phyloP scores from a whole-genome alignment of 2,888 invertebrate species.

The Diarsia brunnea region DNA sequence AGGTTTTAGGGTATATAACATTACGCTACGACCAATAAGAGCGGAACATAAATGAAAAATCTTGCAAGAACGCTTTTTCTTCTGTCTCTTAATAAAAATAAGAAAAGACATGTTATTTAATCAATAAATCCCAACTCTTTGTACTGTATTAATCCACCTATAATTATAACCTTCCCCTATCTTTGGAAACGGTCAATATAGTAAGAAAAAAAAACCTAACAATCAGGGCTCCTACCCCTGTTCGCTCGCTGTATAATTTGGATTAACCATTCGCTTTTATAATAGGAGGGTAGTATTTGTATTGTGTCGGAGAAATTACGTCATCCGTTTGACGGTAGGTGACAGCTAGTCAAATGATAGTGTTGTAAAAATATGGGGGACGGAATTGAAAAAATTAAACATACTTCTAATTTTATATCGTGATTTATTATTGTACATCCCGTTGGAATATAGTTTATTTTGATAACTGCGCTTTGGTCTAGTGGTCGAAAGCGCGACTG shows the following conservation, averaged over 20 bases:
- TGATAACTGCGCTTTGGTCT: too few relatives aligned
- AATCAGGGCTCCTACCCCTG: slow-evolving; percentile 50
- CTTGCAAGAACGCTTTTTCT: too few relatives aligned
- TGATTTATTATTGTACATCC: not conserved
- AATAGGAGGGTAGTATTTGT: slow-evolving; percentile 60
- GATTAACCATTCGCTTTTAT: slow-evolving; percentile 74
- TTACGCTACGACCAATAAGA: too few relatives aligned
- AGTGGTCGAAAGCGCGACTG: too few relatives aligned
- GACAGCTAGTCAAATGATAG: slow-evolving; percentile 65
- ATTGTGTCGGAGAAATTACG: slow-evolving; percentile 64
- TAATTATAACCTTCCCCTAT: slow-evolving; percentile 23
- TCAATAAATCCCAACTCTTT: slow-evolving; percentile 7
- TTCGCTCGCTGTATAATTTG: slow-evolving; percentile 71
- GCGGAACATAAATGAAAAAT: too few relatives aligned
- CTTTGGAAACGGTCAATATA: slow-evolving; percentile 33
- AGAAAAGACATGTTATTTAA: slow-evolving; percentile 10
- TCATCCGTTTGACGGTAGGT: slow-evolving; percentile 54
- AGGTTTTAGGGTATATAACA: too few relatives aligned
- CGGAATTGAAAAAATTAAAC: slow-evolving; percentile 2
- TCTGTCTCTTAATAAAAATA: not conserved
- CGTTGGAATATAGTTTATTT: not conserved
- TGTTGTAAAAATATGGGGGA: slow-evolving; percentile 57
- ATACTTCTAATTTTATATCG: not conserved
- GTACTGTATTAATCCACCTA: slow-evolving; percentile 27
- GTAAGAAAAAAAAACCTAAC: slow-evolving; percentile 30